A percentile compares a stretch with the other conserved stretches of the same genome.
Evolutionary conservation across 2,888 invertebrate species (phyloP).

Genomic region (Spatulosminthurus flaviceps): DNA sequence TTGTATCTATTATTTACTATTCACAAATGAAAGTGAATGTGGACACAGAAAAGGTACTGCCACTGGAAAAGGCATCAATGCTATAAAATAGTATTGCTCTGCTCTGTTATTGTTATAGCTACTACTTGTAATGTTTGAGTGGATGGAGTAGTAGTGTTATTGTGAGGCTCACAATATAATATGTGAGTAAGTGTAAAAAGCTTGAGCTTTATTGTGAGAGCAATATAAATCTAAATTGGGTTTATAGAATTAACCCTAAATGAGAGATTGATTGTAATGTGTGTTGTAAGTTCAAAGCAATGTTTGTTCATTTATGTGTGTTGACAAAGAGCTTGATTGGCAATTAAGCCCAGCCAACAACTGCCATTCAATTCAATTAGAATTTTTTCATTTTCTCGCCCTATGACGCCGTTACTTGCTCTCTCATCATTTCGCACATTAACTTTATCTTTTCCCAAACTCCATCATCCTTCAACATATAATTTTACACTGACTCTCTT

Average conservation of each 20-base stretch:
- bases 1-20: too few relatives aligned
- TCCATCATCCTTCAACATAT: background rate
- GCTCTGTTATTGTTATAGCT: too few relatives aligned
- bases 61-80: too few relatives aligned
- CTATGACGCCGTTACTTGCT: conserved; percentile 35
- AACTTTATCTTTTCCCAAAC: background rate
- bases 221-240: conserved; percentile 4
- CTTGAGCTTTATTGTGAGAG: background rate
- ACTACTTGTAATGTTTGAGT: too few relatives aligned
- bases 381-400: conserved; percentile 46
- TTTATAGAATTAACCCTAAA: conserved; percentile 28
- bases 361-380: conserved; percentile 45
- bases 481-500: too few relatives aligned
- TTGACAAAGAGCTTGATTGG: conserved; percentile 43
- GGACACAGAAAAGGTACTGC: too few relatives aligned
- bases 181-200: too few relatives aligned
- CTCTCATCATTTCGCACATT: conserved; percentile 18
- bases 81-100: too few relatives aligned
- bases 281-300: conserved; percentile 23
- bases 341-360: conserved; percentile 40
- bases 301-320: conserved; percentile 35
- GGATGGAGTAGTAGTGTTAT: too few relatives aligned
- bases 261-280: conserved; percentile 21
- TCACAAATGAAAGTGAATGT: too few relatives aligned
- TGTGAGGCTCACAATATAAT: too few relatives aligned